phyloP scores from a whole-genome alignment of 2,888 invertebrate species.

The Hecatera dysodea region DNA sequence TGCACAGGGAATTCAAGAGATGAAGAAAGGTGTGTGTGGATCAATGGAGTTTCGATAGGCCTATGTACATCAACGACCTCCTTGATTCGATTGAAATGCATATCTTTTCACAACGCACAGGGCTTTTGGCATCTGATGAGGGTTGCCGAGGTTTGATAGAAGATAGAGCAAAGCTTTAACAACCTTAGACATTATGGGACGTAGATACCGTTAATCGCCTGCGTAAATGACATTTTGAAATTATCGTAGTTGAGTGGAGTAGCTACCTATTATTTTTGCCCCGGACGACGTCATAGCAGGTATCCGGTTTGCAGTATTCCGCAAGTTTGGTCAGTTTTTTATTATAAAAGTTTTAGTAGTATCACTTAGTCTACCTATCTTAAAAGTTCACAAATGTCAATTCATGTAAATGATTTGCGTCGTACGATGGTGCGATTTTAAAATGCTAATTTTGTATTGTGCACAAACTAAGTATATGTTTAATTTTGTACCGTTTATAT shows the following conservation, averaged over 20 bases:
- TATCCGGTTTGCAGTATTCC: not conserved
- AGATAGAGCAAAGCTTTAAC: not conserved
- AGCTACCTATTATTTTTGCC: not conserved
- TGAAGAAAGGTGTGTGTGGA: not conserved
- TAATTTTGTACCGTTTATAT: conserved; percentile 28
- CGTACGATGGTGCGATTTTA: conserved; percentile 42
- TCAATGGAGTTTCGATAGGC: not conserved
- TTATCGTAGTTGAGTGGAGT: not conserved
- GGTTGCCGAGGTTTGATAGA: not conserved
- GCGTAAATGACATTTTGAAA: not conserved
- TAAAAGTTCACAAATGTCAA: conserved; percentile 61
- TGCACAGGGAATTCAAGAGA: not conserved
- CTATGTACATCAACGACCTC: not conserved
- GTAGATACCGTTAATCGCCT: no score
- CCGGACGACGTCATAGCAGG: not conserved
- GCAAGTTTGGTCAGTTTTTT: not conserved
- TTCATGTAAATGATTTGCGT: conserved; percentile 51
- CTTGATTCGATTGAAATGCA: not conserved
- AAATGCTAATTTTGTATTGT: conserved; percentile 55
- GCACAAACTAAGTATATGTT: conserved; percentile 23
- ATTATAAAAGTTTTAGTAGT: conserved; percentile 1
- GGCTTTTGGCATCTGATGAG: not conserved
- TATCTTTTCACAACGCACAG: no score
- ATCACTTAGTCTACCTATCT: conserved; percentile 4
- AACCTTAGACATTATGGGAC: not conserved